These are phyloP conservation scores for Irena cyanogastra DNA, from an alignment of 2,113 vertebrate species.

Conservation along the genomic window DNA sequence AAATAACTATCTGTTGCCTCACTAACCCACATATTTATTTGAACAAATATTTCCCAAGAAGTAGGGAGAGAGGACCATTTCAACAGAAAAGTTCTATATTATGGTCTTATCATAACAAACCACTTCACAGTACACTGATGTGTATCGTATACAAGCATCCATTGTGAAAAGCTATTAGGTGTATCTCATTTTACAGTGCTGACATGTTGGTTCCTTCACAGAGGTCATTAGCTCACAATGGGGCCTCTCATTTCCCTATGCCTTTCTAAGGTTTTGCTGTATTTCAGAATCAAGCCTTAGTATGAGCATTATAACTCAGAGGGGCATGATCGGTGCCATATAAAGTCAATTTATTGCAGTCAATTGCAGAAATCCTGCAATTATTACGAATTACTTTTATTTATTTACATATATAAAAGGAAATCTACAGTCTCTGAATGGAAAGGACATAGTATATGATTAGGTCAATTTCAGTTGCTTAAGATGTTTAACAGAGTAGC, in stretches of 20 bases:
- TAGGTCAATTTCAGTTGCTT: background rate
- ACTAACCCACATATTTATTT: slow-evolving; percentile 63
- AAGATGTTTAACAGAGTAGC: background rate
- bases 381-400: background rate
- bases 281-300: background rate
- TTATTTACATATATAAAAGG: background rate
- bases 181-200: slow-evolving; percentile 35
- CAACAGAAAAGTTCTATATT: slow-evolving; percentile 57
- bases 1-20: slow-evolving; percentile 64
- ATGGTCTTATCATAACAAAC: slow-evolving; percentile 52
- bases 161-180: slow-evolving; percentile 45
- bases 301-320: background rate
- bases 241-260: slow-evolving; percentile 32
- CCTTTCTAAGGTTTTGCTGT: background rate
- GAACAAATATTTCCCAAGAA: slow-evolving; percentile 61
- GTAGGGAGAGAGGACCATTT: slow-evolving; percentile 30
- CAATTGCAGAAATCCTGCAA: background rate
- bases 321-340: background rate
- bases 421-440: background rate
- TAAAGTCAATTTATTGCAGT: background rate
- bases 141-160: slow-evolving; percentile 24
- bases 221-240: slow-evolving; percentile 9
- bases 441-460: background rate
- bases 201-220: slow-evolving; percentile 26
- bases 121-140: slow-evolving; percentile 31